Base-by-base conservation (phyloP, 2,113 vertebrate species). In the Ursus arctos region DNA sequence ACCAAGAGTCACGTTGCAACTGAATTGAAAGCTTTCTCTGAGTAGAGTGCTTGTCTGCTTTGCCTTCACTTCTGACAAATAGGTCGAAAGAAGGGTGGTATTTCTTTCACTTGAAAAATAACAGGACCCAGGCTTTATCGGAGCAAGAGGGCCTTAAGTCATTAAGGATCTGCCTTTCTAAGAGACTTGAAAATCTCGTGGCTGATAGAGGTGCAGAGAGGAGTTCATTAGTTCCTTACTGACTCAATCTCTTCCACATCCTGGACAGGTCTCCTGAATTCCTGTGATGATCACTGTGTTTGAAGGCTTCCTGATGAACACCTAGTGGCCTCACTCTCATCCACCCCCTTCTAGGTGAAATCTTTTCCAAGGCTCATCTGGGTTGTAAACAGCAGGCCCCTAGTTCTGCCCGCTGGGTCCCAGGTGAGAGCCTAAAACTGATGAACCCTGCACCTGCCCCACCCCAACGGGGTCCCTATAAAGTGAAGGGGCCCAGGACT, bases 41-140 rank as follows among this genome's bases (percentile, higher is more conserved):
- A 53, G 40, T 15, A 18, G 59, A 55, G 21, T 51, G 91, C 57
- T 88, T 43, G 11, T 72, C 72, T 33, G 33, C 53, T 40, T 72
- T 19, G 24, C 83, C 53, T 86, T 94, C 19, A 15, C 8, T 74
- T 63, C 33, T n/a, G 74, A 97, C 89, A 85, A 67, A 51, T 21
- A 43, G 81, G 81, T 59, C 71, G 79, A 88, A 69, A 81, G 82
- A 82, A 36, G 19, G 47, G 76, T 24, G 53, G 80, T 18, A 5
- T 71, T n/a, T 47, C 65, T 81, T 67, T 61, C 9, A 15, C 79
- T 86, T 92, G 90, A 94, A 96, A n/a, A 77, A 76, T 7, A 71
- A 90, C 21, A 43, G n/a, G 65, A 72, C n/a, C 40, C 47, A 63
- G 51, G 67, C 21, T 92, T 85, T 82, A 95, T 49, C 81, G 89